Conservation (phyloP, 2,113 vertebrate genomes). For the Cottus gobio region DNA sequence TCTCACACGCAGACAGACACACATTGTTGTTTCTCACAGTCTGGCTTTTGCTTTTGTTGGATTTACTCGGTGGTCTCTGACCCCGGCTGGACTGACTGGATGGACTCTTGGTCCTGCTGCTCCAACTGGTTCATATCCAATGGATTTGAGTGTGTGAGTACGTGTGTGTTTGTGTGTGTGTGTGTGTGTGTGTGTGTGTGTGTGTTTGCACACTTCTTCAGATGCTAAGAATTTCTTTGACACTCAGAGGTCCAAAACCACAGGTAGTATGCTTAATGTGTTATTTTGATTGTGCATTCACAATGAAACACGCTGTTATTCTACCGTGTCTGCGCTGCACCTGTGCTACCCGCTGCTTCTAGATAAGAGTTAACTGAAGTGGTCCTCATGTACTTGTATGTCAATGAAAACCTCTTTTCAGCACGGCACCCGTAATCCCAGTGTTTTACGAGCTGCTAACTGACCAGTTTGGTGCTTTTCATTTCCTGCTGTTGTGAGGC, state of each 20-base stretch:
- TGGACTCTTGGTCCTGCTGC: conserved; percentile 65
- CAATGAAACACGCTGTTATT: background rate
- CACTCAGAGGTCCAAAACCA: background rate
- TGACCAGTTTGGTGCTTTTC: conserved; percentile 31
- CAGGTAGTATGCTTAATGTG: background rate
- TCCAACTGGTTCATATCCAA: conserved; percentile 63
- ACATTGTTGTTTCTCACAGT: conserved; percentile 75
- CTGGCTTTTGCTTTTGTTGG: conserved; percentile 70
- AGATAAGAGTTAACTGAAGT: conserved; percentile 6
- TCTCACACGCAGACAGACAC: conserved; percentile 34
- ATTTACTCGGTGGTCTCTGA: conserved; percentile 72
- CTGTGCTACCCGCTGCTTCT: background rate
- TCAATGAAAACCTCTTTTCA: conserved; percentile 4
- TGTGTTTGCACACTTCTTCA: background rate
- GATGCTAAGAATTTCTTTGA: background rate
- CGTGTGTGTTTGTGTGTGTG: conserved; percentile 7
- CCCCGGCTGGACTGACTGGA: conserved; percentile 61
- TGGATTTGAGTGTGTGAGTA: conserved; percentile 15
- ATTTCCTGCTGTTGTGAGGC: conserved; percentile 52
- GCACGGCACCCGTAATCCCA: background rate
- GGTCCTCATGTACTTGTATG: background rate
- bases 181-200: conserved; percentile 27
- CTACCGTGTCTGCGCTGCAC: background rate
- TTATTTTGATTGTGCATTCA: background rate
- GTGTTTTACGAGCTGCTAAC: conserved; percentile 34